Evolutionary conservation across 1,140 invertebrate species (phyloP).

Genomic region (Drosophila carrolli): DNA sequence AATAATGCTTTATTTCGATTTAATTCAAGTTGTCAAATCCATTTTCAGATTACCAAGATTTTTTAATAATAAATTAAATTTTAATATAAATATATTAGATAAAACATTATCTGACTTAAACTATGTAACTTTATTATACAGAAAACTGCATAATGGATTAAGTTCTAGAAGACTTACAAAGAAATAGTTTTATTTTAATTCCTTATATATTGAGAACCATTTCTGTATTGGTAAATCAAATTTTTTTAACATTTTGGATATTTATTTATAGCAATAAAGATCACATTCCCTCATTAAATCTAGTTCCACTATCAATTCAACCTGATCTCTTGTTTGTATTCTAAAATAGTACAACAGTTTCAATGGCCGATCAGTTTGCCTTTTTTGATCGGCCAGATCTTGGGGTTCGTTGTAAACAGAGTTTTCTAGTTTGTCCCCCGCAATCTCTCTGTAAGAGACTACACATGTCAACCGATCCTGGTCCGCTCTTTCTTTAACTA

Average conservation of each 20-base stretch:
- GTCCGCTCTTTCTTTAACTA: constrained; percentile 25
- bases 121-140: no score
- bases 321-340: constrained; percentile 5
- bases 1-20: not conserved
- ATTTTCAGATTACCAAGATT: not conserved
- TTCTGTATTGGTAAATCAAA: no score
- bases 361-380: constrained; percentile 4
- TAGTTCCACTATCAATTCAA: not conserved
- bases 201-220: no score
- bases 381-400: constrained; percentile 24
- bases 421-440: not conserved
- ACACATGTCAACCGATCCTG: constrained; percentile 32
- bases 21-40: not conserved
- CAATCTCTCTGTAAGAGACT: constrained; percentile 1
- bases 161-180: no score
- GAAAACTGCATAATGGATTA: no score
- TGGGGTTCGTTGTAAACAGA: constrained; percentile 21
- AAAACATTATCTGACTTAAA: no score
- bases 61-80: no score
- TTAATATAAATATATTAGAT: no score
- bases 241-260: not conserved
- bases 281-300: not conserved
- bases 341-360: constrained; percentile 1
- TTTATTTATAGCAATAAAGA: not conserved
- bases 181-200: no score